Conservation (phyloP, 2,888 invertebrate species). For the Pogonocherus hispidulus region DNA sequence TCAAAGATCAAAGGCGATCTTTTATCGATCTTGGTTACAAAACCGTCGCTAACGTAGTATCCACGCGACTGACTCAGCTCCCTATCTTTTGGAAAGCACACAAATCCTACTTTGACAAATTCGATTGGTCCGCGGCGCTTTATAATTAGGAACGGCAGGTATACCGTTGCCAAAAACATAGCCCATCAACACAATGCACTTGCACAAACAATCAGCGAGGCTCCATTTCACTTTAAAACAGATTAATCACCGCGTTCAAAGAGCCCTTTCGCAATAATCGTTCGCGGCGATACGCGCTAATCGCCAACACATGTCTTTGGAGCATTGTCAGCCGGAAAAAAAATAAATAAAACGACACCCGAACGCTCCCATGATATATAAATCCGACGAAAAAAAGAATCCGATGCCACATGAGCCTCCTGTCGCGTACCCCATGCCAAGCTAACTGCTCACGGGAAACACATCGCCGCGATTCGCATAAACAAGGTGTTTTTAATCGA, state of each 20-base stretch:
- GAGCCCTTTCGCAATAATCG: neutral
- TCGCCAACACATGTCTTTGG: conserved; percentile 31
- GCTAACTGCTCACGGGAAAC: conserved; percentile 57
- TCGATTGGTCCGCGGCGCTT: neutral
- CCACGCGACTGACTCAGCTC: conserved; percentile 9
- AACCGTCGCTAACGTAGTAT: no score
- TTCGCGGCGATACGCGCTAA: neutral
- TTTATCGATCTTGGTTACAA: no score
- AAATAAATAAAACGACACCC: conserved; percentile 27
- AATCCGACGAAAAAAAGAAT: conserved; percentile 37
- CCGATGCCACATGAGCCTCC: conserved; percentile 50
- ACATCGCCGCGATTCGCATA: conserved; percentile 60
- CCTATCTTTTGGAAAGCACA: neutral
- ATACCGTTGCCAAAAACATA: conserved; percentile 9
- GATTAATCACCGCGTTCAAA: neutral
- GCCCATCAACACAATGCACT: conserved; percentile 8
- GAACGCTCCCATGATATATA: no score
- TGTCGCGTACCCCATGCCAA: conserved; percentile 60
- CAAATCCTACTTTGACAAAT: conserved; percentile 12
- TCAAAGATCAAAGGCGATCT: no score
- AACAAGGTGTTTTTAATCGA: conserved; percentile 61
- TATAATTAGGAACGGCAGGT: conserved; percentile 7
- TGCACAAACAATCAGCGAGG: neutral
- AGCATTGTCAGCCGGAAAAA: conserved; percentile 11
- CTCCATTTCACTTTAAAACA: neutral